These are phyloP conservation scores for Geotrypetes seraphini DNA, from an alignment of 2,797 vertebrate species.

Conservation along the genomic window DNA sequence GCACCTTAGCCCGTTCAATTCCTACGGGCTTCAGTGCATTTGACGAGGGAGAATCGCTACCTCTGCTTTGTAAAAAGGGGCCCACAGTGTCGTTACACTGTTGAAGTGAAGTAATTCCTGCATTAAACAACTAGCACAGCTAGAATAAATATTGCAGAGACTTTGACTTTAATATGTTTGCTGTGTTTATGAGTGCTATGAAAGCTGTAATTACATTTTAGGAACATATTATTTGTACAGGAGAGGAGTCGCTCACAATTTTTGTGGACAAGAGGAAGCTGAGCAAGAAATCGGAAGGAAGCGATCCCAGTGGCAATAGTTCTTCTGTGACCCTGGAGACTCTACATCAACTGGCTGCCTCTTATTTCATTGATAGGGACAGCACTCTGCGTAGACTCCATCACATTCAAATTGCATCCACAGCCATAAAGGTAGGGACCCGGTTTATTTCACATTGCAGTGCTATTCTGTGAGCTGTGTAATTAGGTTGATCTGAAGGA, in stretches of 20 bases:
- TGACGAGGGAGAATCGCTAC: too few relatives aligned
- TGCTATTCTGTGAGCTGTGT: too few relatives aligned
- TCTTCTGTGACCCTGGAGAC: slow-evolving; percentile 78
- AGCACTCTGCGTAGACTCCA: slow-evolving; percentile 87
- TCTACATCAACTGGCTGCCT: slow-evolving; percentile 88
- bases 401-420: slow-evolving; percentile 92
- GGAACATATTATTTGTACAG: slow-evolving; percentile 39
- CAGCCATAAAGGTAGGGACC: slow-evolving; percentile 89
- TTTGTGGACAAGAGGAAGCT: slow-evolving; percentile 94
- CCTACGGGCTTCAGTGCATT: too few relatives aligned
- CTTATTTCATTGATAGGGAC: slow-evolving; percentile 93
- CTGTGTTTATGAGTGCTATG: not conserved
- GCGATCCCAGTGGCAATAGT: slow-evolving; percentile 69
- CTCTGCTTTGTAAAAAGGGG: too few relatives aligned
- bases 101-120: too few relatives aligned
- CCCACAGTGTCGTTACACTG: too few relatives aligned
- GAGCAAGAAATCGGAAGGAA: slow-evolving; percentile 76
- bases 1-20: too few relatives aligned
- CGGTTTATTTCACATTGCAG: too few relatives aligned
- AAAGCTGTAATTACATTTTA: not conserved
- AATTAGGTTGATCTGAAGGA: too few relatives aligned
- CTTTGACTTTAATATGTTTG: fast-evolving
- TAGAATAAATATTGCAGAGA: too few relatives aligned
- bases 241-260: slow-evolving; percentile 94
- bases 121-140: too few relatives aligned